Conservation (phyloP, 2,797 vertebrate species). For the Lycodopsis pacificus region DNA sequence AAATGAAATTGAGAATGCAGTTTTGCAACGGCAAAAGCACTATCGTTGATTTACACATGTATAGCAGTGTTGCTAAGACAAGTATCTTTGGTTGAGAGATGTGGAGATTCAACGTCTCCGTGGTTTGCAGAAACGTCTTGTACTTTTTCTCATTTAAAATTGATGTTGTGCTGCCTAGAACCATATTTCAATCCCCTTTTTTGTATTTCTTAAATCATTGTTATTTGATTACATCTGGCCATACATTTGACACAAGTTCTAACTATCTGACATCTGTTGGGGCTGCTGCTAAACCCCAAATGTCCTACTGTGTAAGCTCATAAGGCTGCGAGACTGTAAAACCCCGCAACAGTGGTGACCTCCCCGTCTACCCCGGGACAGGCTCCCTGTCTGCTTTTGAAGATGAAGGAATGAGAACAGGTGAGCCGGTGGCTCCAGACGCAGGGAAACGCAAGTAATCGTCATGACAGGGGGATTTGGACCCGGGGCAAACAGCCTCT, state of each 20-base stretch:
- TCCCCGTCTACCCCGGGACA: conserved; percentile 23
- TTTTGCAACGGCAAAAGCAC: no score
- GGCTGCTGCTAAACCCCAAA: neutral
- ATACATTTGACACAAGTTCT: neutral
- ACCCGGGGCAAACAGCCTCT: conserved; percentile 43
- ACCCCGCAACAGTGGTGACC: conserved; percentile 16
- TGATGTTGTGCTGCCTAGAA: neutral
- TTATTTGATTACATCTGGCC: neutral
- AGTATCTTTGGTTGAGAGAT: no score
- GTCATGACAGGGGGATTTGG: conserved; percentile 71
- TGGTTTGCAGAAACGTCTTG: neutral
- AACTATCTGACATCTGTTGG: neutral
- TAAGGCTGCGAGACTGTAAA: conserved; percentile 12
- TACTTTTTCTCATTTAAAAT: conserved; percentile 15
- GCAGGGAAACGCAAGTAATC: conserved; percentile 68
- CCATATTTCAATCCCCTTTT: neutral
- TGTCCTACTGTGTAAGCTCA: neutral
- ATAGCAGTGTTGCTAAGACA: no score
- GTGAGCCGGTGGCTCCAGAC: conserved; percentile 75
- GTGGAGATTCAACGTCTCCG: neutral
- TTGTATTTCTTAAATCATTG: neutral
- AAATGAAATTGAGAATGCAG: no score
- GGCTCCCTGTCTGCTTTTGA: conserved; percentile 39
- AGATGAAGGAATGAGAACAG: conserved; percentile 76
- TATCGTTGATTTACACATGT: no score